Conservation (phyloP, 2,113 vertebrate species). For the Conger conger region DNA sequence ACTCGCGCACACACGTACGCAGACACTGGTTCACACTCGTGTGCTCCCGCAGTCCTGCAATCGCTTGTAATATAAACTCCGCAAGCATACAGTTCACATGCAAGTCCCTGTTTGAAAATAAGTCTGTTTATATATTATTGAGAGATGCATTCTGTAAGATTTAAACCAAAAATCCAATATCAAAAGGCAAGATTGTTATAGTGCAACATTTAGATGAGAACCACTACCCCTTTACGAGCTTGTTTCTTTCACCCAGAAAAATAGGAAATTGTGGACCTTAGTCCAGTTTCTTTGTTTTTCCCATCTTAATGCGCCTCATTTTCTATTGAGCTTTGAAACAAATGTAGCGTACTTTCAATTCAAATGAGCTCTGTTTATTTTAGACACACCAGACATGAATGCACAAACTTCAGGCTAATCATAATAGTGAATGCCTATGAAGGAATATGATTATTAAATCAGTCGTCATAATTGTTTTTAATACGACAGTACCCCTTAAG, state of each 20-base stretch:
- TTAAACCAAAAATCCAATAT: not conserved
- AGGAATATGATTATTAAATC: not conserved
- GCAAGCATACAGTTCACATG: too few species aligned
- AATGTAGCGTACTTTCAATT: not conserved
- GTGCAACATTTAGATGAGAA: not conserved
- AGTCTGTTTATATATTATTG: not conserved
- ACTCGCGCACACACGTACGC: not conserved
- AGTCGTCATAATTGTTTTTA: not conserved
- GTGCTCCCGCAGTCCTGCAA: too few species aligned
- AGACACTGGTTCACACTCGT: not conserved
- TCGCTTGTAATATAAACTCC: too few species aligned
- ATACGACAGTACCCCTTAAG: not conserved
- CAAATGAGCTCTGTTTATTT: not conserved
- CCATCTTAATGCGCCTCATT: not conserved
- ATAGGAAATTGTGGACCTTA: not conserved
- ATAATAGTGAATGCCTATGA: not conserved
- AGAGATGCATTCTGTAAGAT: not conserved
- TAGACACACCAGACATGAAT: not conserved
- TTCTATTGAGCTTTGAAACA: too few species aligned
- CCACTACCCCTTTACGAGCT: not conserved
- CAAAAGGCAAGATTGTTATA: too few species aligned
- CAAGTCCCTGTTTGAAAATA: not conserved
- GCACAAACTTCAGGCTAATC: not conserved
- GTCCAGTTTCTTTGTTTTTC: not conserved
- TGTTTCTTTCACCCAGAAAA: not conserved